Conservation (phyloP, 2,888 invertebrate species). For the Eristalis tenax region DNA sequence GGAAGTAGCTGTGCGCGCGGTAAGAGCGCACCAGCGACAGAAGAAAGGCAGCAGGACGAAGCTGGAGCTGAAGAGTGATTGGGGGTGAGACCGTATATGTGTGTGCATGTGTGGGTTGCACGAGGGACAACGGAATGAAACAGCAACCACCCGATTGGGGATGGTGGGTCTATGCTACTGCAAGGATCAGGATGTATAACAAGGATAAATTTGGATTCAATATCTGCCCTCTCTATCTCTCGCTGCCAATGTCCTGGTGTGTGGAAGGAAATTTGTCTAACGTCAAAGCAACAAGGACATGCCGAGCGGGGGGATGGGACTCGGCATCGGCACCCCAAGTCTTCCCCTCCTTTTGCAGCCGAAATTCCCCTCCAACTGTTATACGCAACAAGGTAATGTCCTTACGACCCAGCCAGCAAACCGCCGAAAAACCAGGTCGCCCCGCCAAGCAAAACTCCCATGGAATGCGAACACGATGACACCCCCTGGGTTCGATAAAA, state of each 20-base stretch:
- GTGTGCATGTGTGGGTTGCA: not conserved
- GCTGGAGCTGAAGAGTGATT: slow-evolving; percentile 54
- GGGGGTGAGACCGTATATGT: slow-evolving; percentile 5
- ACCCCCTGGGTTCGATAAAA: slow-evolving; percentile 59
- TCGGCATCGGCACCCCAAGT: not conserved
- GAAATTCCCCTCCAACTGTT: slow-evolving; percentile 61
- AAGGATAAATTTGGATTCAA: slow-evolving; percentile 64
- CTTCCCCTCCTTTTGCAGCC: slow-evolving; percentile 37
- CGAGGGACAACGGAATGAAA: slow-evolving; percentile 54
- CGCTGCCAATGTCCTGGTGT: not conserved
- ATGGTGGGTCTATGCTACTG: slow-evolving; percentile 22
- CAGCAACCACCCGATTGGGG: slow-evolving; percentile 3
- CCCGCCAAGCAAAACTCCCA: slow-evolving; percentile 30
- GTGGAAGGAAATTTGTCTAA: slow-evolving; percentile 37
- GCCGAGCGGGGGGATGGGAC: not conserved
- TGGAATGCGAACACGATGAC: not conserved
- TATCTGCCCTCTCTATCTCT: slow-evolving; percentile 43
- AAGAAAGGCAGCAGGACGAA: slow-evolving; percentile 34
- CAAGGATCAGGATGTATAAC: slow-evolving; percentile 48
- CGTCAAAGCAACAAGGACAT: slow-evolving; percentile 20
- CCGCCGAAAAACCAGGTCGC: slow-evolving; percentile 57
- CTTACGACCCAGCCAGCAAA: not conserved
- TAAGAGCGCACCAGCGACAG: slow-evolving; percentile 28
- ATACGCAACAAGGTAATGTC: slow-evolving; percentile 41
- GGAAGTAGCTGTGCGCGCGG: slow-evolving; percentile 50